Base-by-base conservation (phyloP, 2,888 invertebrate genomes). In the Catocala sponsa region DNA sequence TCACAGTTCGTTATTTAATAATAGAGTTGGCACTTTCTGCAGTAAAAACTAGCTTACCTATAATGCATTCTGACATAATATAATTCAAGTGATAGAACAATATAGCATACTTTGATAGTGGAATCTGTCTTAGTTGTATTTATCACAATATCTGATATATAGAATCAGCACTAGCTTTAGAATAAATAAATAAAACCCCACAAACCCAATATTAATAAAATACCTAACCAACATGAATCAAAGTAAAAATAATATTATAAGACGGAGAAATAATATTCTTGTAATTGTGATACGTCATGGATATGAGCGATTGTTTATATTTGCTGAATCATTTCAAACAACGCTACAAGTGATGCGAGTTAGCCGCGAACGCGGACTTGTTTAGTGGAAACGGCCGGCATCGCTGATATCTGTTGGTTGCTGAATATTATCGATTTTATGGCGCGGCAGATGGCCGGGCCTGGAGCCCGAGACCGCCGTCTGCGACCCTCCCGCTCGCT, bases 391-490 rank as follows among this genome's bases (percentile, higher is more conserved):
- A 50, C 62, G 62, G 48, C 57, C 55, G 64, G 77, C 68, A 70
- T 72, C 64, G 61, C 59, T 72, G 64, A 74, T 79, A 87, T 87
- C 84, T 85, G 80, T 80, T 81, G 81, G 83, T 86, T 88, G 83
- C 88, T 90, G 90, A 92, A 92, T 90, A 89, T 88, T 92, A 94
- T 94, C 88, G 94, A 94, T 94, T 94, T 91, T 85, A 87, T 90
- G 83, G 85, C 86, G 89, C 89, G 92, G 89, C 94, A 94, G 94
- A 94, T 94, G 94, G 93, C 89, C 89, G 86, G 85, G 82, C 80
- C 78, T 78, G 83, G 81, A 85, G 80, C 80, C 86, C 80, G 85
- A 75, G 79, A 78, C 85, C 80, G 83, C 83, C 80, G 85, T 86
- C 88, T 87, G 85, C 80, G 82, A 81, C 86, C 88, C 89, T 84